Conservation (phyloP, 2,888 invertebrate genomes). For the Merodon equestris region DNA sequence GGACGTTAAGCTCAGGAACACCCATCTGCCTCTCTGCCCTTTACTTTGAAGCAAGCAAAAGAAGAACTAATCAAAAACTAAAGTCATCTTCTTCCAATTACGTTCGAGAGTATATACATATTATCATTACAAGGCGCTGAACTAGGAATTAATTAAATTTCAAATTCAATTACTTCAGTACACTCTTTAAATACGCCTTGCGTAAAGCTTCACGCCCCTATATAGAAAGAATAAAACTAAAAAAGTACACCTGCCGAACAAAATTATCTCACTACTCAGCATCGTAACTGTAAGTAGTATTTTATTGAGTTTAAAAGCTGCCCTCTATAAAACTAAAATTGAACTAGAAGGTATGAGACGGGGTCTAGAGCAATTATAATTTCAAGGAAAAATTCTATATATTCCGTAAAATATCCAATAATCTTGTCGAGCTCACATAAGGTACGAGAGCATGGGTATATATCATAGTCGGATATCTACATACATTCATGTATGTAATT, state of each 20-base stretch:
- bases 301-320: slow-evolving; percentile 27
- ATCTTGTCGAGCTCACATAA: slow-evolving; percentile 12
- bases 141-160: slow-evolving; percentile 65
- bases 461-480: no score
- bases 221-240: slow-evolving; percentile 2
- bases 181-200: slow-evolving; percentile 35
- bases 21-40: background rate
- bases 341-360: slow-evolving; percentile 12
- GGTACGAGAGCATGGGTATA: background rate
- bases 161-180: slow-evolving; percentile 58
- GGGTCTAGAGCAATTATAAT: slow-evolving; percentile 4
- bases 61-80: slow-evolving; percentile 55
- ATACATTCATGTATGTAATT: no score
- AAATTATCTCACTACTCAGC: background rate
- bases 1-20: background rate
- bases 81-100: slow-evolving; percentile 56
- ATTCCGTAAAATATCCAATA: slow-evolving; percentile 51
- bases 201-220: background rate
- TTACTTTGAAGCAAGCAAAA: background rate
- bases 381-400: slow-evolving; percentile 34
- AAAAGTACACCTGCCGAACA: slow-evolving; percentile 28
- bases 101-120: slow-evolving; percentile 38
- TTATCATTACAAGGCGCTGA: slow-evolving; percentile 57
- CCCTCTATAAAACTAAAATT: slow-evolving; percentile 46
- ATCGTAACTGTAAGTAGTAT: background rate